phyloP scores from a whole-genome alignment of 1,140 invertebrate genomes.

The Colletes latitarsis region DNA sequence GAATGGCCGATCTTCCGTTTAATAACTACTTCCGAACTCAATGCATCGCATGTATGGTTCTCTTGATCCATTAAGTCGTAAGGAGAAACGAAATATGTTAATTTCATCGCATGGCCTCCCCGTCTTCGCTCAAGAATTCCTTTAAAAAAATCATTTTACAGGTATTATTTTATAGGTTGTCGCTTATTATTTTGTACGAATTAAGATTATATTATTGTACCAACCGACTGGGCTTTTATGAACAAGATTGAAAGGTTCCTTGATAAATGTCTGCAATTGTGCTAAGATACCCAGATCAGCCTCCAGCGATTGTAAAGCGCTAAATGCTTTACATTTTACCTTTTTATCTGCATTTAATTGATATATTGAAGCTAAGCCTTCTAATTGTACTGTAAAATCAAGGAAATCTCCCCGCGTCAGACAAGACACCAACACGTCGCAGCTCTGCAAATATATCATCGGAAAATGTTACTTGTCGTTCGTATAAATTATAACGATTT shows the following conservation, averaged over 20 bases:
- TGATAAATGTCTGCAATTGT: conserved; percentile 90
- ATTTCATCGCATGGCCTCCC: conserved; percentile 94
- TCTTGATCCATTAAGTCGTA: conserved; percentile 93
- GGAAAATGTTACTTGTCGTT: background rate
- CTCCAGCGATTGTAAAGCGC: conserved; percentile 95
- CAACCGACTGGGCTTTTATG: conserved; percentile 94
- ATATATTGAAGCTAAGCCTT: conserved; percentile 95
- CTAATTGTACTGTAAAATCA: conserved; percentile 95
- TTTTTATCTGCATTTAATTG: conserved; percentile 97
- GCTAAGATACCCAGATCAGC: conserved; percentile 93
- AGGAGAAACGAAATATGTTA: conserved; percentile 97
- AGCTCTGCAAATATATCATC: conserved; percentile 84
- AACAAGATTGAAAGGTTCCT: conserved; percentile 92
- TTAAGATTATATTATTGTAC: conserved; percentile 20
- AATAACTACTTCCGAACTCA: conserved; percentile 88
- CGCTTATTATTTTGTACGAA: background rate
- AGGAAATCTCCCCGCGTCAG: conserved; percentile 91
- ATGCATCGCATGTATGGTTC: conserved; percentile 86
- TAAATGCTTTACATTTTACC: conserved; percentile 95
- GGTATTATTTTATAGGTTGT: background rate
- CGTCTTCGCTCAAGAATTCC: conserved; percentile 87
- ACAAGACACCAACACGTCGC: conserved; percentile 92
- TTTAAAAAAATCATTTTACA: conserved; percentile 36
- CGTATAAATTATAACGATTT: background rate
- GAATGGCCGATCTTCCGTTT: conserved; percentile 90